These are phyloP conservation scores for Odontomyia ornata DNA, from an alignment of 2,888 invertebrate genomes.

Conservation along the genomic window DNA sequence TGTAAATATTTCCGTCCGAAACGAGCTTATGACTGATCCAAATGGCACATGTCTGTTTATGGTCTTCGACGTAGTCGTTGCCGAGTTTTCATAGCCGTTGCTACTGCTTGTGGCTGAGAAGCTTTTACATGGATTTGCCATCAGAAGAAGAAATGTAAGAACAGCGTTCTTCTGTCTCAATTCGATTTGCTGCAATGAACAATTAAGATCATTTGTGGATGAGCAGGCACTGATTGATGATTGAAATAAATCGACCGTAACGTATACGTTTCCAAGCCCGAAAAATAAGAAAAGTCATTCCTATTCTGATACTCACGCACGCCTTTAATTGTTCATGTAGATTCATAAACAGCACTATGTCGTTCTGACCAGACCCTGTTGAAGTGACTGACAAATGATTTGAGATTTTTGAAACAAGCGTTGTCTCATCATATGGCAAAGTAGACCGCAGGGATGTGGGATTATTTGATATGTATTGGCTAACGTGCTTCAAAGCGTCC, in stretches of 20 bases:
- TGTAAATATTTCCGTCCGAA: slow-evolving; percentile 29
- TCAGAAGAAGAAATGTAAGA: slow-evolving; percentile 65
- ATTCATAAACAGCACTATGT: slow-evolving; percentile 56
- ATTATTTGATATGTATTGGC: slow-evolving; percentile 57
- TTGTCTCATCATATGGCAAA: slow-evolving; percentile 56
- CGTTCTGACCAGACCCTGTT: slow-evolving; percentile 49
- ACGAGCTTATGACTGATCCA: slow-evolving; percentile 13
- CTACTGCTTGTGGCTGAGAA: background rate
- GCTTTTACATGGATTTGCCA: slow-evolving; percentile 53
- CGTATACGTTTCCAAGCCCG: background rate
- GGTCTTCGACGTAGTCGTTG: background rate
- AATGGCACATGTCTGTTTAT: slow-evolving; percentile 22
- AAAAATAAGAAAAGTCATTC: background rate
- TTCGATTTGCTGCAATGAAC: slow-evolving; percentile 65
- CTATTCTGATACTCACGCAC: slow-evolving; percentile 53
- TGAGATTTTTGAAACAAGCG: slow-evolving; percentile 56
- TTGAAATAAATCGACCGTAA: slow-evolving; percentile 34
- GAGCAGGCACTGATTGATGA: slow-evolving; percentile 3
- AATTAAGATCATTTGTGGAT: no score
- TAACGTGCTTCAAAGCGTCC: slow-evolving; percentile 56
- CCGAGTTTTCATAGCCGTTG: slow-evolving; percentile 17
- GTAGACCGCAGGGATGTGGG: slow-evolving; percentile 54
- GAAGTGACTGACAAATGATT: slow-evolving; percentile 54
- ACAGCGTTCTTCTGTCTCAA: slow-evolving; percentile 71
- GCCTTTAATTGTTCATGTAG: slow-evolving; percentile 57